Base-by-base conservation (phyloP, 2,888 invertebrate genomes). In the Ecliptopera silaceata region DNA sequence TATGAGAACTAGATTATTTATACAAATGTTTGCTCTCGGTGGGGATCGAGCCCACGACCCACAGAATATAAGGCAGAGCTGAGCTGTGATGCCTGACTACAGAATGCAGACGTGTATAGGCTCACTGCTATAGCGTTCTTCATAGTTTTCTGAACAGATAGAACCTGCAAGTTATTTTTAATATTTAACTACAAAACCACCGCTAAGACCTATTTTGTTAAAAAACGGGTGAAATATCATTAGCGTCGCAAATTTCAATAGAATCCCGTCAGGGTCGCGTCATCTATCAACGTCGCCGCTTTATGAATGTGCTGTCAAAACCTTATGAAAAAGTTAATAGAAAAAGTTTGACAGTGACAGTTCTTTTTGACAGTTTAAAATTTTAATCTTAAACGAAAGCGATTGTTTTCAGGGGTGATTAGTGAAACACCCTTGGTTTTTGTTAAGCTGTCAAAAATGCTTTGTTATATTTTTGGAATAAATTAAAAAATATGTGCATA, bases 321-420 rank as follows among this genome's bases (percentile, higher is more conserved):
- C 73, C 74, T 82, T 84, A 86, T 86, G 88, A 82, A 83, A 86
- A 86, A 88, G 82, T 87, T 89, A 86, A 88, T 88, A 88, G 87
- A 88, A 89, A 88, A 88, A 89, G 78, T 89, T 88, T 80, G 84
- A 86, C 85, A 80, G 73, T 76, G 83, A 74, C 86, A 84, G 80
- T 68, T 67, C 74, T 64, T 62, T 65, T 72, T 82, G 88, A 86
- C 88, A 85, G 80, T 80, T 82, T 77, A 73, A 80, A 66, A 82
- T 81, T 87, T 88, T 86, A 86, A 88, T 87, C 83, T 85, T 56
- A 55, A 65, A 63, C 64, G 66, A 36, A 56, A 57, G 62, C 71
- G 69, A 65, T 69, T 70, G 10, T 36, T 71, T 74, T 74, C 72
- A 71, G 64, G 60, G 58, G 57, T 55, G 61, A 48, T 59, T 47